Base-by-base conservation (phyloP, 35 echinoderm and acorn worm genomes). In the Ophiothrix spiculata region DNA sequence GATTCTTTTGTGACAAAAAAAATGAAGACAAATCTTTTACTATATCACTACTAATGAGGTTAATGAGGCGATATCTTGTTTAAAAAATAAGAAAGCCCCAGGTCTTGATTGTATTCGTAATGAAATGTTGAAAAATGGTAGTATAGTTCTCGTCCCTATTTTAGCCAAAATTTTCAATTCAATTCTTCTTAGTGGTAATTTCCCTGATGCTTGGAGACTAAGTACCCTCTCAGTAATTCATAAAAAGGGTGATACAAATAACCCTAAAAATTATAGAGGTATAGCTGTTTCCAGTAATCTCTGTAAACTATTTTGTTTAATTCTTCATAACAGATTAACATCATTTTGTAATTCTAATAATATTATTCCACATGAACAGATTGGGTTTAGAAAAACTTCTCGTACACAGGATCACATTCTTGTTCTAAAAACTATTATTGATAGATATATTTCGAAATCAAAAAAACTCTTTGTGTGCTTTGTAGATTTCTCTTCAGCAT, bases 301-400 rank as follows among this genome's bases (percentile, higher is more conserved):
- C 29, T 69, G 60, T 69, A 69, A 69, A 25, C 60, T 69, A 12
- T 69, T 69, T 69, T 69, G 60, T 69, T 15, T 69, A n/a, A 69
- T 69, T n/a, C 60, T 69, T 69, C 60, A 69, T n/a, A 69, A 69
- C 60, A 69, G 60, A 69, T 69, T 69, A 69, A 69, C 60, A 69
- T 25, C 2, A 69, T 69, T 15, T 69, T 69, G 60, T 69, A 25
- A 69, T n/a, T 69, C 60, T 25, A 69, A 25, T 25, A 69, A 69
- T 69, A 25, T 69, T 25, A 69, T 69, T 69, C 60, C 60, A 12
- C 8, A n/a, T 69, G 60, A 69, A 69, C 60, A 69, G 29, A 69
- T 69, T n/a, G 60, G 60, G 2, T 69, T 69, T 69, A 69, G 60
- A 69, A 69, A 69, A n/a, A 28, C 16, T 12, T 6, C 60, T 15